Evolutionary conservation across 2,797 vertebrate genomes (phyloP).

Genomic region (Philypnodon macrostomus): DNA sequence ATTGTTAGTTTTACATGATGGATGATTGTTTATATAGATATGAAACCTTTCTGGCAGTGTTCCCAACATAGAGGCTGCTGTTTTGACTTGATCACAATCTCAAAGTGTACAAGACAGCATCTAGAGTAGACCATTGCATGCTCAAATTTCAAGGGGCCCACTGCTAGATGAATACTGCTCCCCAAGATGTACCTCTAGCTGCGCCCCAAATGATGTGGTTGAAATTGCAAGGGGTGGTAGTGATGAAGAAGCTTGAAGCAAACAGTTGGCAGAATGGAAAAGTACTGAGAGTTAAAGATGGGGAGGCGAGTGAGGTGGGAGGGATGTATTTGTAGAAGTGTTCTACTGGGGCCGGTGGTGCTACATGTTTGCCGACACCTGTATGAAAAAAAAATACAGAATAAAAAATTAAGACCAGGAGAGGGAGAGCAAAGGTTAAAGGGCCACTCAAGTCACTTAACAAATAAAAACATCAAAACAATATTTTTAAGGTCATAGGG

Average conservation of each 20-base stretch:
- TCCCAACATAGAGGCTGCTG: neutral
- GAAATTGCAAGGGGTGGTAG: neutral
- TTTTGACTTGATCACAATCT: neutral
- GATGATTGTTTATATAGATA: neutral
- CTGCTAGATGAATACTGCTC: too few species aligned
- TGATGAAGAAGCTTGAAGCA: conserved; percentile 11
- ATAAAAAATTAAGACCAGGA: conserved; percentile 11
- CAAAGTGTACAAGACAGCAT: too few species aligned
- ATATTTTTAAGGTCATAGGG: neutral
- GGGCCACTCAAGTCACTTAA: neutral
- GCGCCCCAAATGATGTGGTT: neutral
- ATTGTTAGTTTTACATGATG: neutral
- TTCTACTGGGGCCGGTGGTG: neutral
- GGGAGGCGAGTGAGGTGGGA: neutral
- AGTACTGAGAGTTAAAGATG: conserved; percentile 51
- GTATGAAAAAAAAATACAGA: conserved; percentile 20
- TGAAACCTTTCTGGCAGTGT: neutral
- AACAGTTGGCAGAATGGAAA: conserved; percentile 45
- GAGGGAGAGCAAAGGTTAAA: neutral
- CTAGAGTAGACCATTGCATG: too few species aligned
- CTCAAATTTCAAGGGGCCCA: neutral
- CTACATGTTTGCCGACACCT: conserved; percentile 20
- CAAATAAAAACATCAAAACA: neutral
- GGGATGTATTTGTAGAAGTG: conserved; percentile 12
- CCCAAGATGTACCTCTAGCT: neutral